A percentile compares a stretch with the other conserved stretches of the same genome.
phyloP scores from a whole-genome alignment of 2,797 vertebrate species.

The Trichosurus vulpecula region DNA sequence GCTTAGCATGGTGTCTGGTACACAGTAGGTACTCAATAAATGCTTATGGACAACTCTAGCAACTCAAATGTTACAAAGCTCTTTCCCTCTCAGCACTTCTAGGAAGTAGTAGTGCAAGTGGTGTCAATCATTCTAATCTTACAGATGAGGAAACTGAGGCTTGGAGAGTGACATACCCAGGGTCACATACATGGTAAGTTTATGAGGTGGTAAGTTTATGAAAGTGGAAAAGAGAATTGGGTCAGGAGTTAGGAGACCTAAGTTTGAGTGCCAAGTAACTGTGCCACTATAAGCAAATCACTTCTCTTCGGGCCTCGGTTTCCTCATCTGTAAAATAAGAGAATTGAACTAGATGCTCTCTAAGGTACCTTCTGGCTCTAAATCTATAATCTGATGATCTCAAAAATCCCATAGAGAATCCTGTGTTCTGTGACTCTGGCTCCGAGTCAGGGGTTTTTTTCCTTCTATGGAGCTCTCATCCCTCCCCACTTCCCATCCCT shows the following conservation, averaged over 20 bases:
- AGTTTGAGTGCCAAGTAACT: not conserved
- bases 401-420: not conserved
- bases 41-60: not conserved
- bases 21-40: not conserved
- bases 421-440: not conserved
- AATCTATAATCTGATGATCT: not conserved
- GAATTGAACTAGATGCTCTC: not conserved
- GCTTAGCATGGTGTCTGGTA: not conserved
- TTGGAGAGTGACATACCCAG: not conserved
- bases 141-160: not conserved
- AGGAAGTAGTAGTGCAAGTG: not conserved
- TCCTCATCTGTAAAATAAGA: not conserved
- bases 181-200: not conserved
- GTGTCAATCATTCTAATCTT: not conserved
- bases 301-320: not conserved
- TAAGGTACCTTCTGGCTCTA: not conserved
- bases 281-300: not conserved
- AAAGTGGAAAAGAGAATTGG: not conserved
- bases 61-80: not conserved
- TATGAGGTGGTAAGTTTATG: not conserved
- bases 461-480: not conserved
- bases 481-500: not conserved
- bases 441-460: not conserved
- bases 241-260: not conserved
- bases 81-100: not conserved